A percentile compares a stretch with the other conserved stretches of the same genome.
Conservation (phyloP, 2,113 vertebrate species). For the Vidua macroura region DNA sequence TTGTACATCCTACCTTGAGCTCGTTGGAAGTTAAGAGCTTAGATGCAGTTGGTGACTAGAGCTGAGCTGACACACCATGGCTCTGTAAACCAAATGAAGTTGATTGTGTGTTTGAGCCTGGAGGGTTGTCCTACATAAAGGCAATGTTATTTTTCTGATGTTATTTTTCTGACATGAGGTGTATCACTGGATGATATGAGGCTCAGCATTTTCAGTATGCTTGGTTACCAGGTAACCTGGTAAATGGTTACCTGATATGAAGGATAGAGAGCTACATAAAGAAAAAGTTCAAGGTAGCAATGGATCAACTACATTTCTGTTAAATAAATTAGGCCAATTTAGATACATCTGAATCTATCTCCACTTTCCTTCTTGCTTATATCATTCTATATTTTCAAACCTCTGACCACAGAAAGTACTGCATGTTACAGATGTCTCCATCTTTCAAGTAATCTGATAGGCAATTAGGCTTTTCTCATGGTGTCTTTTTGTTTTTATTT, state of each 20-base stretch:
- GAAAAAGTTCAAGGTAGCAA: neutral
- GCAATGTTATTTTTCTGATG: neutral
- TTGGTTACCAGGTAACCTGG: too few relatives aligned
- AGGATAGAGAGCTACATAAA: neutral
- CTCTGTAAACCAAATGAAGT: neutral
- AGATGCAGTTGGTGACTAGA: neutral
- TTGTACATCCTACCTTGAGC: neutral
- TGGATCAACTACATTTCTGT: neutral
- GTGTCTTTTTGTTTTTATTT: neutral
- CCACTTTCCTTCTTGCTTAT: neutral
- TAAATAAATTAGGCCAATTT: neutral
- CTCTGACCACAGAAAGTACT: neutral
- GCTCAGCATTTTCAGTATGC: too few relatives aligned
- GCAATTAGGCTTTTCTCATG: neutral
- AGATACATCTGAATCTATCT: neutral
- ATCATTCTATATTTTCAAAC: neutral
- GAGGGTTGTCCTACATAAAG: neutral
- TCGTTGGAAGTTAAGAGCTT: neutral
- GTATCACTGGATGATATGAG: neutral
- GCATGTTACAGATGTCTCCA: neutral
- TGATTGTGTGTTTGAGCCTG: neutral
- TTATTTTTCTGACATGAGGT: neutral
- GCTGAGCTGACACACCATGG: neutral
- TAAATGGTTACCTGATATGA: neutral
- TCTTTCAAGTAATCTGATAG: neutral